Evolutionary conservation across 2,888 invertebrate species (phyloP), one percentile per base, ranked within the genome.

Genomic region (Steinernema carpocapsae): DNA sequence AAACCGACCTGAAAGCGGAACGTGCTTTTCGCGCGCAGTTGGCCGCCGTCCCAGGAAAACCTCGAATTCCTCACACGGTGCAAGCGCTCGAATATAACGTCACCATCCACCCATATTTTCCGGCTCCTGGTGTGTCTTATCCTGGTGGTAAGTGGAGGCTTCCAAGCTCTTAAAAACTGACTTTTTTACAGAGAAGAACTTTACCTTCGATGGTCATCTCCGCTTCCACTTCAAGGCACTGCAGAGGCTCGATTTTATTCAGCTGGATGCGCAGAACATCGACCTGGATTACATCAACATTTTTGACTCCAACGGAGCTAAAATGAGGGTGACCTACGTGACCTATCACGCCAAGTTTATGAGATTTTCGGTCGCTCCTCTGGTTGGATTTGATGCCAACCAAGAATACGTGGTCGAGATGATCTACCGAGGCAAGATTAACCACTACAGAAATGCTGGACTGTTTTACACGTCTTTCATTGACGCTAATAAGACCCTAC

Each of bases 171-270:
- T n/a, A n/a, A n/a, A n/a, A n/a, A n/a, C n/a, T n/a, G n/a, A n/a
- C n/a, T n/a, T n/a, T n/a, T n/a, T n/a, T n/a, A n/a, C n/a, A n/a
- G 81, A 52, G 19, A 72, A 71, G 51, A 74, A 79, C 70, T 79
- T 79, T 74, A 82, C 82, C 10, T 81, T 81, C 70, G 82, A 82
- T 71, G 82, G 76, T 4, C 45, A 24, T 29, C 72, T 72, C 19
- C 51, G 22, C 10, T 45, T 80, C 17, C 71, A 71, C 32, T 79
- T 79, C 42, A 26, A 76, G 32, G 77, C 78, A 6, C 14, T 71
- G 0, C 51, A 70, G 19, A 51, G 56, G 4, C 56, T 78, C 10
- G 74, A 76, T 45, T 70, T 73, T 10, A 73, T 80, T 45, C 24
- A 74, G n/a, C 42, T 80, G 19, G 77, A 78, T 24, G 76, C 76